Percentiles rank a stretch among this genome's conserved stretches.
Evolutionary conservation across 2,888 invertebrate species (phyloP).

Genomic region (Mantis religiosa): DNA sequence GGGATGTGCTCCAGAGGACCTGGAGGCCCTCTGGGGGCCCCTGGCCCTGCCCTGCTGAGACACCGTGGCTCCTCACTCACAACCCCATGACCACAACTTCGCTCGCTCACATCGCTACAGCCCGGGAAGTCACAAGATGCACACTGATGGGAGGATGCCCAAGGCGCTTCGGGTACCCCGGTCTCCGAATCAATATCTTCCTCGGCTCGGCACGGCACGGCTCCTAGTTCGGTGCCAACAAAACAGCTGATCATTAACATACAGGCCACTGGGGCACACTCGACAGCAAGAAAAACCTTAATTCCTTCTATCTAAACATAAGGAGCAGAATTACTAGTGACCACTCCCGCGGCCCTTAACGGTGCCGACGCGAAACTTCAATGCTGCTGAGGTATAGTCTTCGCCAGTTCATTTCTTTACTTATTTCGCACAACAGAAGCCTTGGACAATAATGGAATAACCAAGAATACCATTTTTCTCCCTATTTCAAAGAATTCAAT

Average conservation of each 20-base stretch:
- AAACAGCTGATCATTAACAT: constrained; percentile 15
- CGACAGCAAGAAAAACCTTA: too few relatives aligned
- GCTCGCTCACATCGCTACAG: not conserved
- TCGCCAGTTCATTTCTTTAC: too few relatives aligned
- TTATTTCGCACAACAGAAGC: too few relatives aligned
- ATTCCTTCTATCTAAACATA: too few relatives aligned
- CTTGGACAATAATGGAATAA: too few relatives aligned
- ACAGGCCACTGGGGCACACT: not conserved
- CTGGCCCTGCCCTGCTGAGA: constrained; percentile 29
- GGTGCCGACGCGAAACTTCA: too few relatives aligned
- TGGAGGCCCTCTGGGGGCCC: constrained; percentile 26
- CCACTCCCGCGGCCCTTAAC: too few relatives aligned
- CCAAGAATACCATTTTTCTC: too few relatives aligned
- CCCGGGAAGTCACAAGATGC: not conserved
- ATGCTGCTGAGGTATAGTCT: too few relatives aligned
- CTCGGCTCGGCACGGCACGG: not conserved
- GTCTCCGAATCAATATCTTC: not conserved
- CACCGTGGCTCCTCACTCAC: constrained; percentile 24
- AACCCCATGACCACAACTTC: constrained; percentile 15
- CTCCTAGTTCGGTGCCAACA: not conserved
- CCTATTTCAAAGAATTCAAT: too few relatives aligned
- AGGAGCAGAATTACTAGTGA: too few relatives aligned
- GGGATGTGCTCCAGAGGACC: constrained; percentile 25
- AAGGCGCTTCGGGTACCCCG: not conserved
- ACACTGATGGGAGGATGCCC: not conserved